These are phyloP conservation scores for Gobio occitaniae DNA, from an alignment of 2,797 vertebrate species.

Conservation along the genomic window DNA sequence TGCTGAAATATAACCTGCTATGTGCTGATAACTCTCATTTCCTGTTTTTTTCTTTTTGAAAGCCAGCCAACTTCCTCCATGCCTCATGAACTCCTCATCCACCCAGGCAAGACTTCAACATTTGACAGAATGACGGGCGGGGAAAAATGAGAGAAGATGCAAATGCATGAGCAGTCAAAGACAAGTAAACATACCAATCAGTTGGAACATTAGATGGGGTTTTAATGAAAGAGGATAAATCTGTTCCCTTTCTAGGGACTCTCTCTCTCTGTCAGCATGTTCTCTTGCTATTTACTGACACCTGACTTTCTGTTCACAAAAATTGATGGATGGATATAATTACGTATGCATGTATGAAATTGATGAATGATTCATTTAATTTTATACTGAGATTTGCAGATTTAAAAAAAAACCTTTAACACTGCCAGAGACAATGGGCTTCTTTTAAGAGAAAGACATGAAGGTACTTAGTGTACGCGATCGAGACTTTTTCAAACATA, in stretches of 20 bases:
- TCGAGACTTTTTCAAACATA: neutral
- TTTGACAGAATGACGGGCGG: constrained; percentile 37
- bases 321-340: constrained; percentile 29
- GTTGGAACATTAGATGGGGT: constrained; percentile 23
- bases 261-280: neutral
- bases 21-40: constrained; percentile 59
- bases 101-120: constrained; percentile 33
- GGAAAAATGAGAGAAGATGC: constrained; percentile 28
- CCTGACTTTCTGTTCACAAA: constrained; percentile 2
- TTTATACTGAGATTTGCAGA: neutral
- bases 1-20: constrained; percentile 46
- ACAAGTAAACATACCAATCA: constrained; percentile 26
- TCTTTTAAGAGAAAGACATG: neutral
- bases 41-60: constrained; percentile 54
- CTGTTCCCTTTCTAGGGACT: constrained; percentile 1
- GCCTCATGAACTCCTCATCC: constrained; percentile 32
- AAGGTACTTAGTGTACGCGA: neutral
- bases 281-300: constrained; percentile 18
- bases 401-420: neutral
- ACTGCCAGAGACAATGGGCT: neutral
- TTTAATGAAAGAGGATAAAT: constrained; percentile 38
- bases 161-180: constrained; percentile 10
- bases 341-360: neutral
- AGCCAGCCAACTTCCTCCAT: constrained; percentile 46
- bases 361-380: neutral